A percentile compares a stretch with the other conserved stretches of the same genome.
phyloP scores from a whole-genome alignment of 1,140 invertebrate species.

The Drosophila ananassae region DNA sequence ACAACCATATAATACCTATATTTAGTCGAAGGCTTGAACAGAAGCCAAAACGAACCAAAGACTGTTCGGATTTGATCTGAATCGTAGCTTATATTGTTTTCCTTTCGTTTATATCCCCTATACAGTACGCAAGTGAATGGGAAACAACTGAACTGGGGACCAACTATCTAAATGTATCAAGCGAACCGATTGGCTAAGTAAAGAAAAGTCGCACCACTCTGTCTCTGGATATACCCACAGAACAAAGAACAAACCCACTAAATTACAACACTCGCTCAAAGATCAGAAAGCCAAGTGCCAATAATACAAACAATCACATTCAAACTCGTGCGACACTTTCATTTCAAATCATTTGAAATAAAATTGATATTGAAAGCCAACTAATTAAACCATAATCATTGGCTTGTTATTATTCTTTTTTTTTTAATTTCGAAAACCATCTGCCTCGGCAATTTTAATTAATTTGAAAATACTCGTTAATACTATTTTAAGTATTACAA shows the following conservation, averaged over 20 bases:
- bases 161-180: slow-evolving; percentile 47
- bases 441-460: not conserved
- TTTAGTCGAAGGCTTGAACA: slow-evolving; percentile 33
- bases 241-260: slow-evolving; percentile 8
- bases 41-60: slow-evolving; percentile 55
- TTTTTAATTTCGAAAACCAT: not conserved
- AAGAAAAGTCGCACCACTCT: slow-evolving; percentile 45
- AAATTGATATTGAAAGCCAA: slow-evolving; percentile 8
- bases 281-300: slow-evolving; percentile 51
- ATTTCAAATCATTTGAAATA: not conserved
- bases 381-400: slow-evolving; percentile 11
- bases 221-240: slow-evolving; percentile 6
- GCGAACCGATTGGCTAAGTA: slow-evolving; percentile 75
- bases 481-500: not conserved
- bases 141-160: slow-evolving; percentile 58
- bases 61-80: slow-evolving; percentile 54
- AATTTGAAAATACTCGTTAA: not conserved
- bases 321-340: slow-evolving; percentile 15
- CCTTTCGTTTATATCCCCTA: slow-evolving; percentile 38
- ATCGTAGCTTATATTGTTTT: slow-evolving; percentile 52
- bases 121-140: slow-evolving; percentile 75
- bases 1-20: slow-evolving; percentile 1
- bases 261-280: slow-evolving; percentile 40
- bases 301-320: slow-evolving; percentile 48
- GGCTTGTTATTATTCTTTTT: not conserved